Evolutionary conservation across 2,888 invertebrate species (phyloP).

Genomic region (Euphydryas editha): DNA sequence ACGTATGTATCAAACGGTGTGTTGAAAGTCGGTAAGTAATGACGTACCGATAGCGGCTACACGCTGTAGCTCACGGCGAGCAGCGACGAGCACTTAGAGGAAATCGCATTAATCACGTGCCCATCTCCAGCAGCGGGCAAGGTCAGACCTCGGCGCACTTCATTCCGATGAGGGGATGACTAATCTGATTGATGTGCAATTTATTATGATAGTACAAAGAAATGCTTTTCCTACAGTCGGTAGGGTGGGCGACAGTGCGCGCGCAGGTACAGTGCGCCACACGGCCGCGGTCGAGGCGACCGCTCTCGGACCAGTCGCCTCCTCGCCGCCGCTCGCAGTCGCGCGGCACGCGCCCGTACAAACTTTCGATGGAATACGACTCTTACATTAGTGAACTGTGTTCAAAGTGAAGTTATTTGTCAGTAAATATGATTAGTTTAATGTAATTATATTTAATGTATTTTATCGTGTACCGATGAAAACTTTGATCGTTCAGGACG

Average conservation of each 20-base stretch:
- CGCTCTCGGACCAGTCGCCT: neutral
- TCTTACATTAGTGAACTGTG: slow-evolving; percentile 13
- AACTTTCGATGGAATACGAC: slow-evolving; percentile 7
- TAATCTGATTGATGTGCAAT: slow-evolving; percentile 30
- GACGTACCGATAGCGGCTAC: neutral
- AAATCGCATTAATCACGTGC: slow-evolving; percentile 7
- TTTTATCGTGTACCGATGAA: neutral
- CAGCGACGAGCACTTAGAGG: slow-evolving; percentile 1
- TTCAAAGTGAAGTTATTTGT: neutral
- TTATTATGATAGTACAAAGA: slow-evolving; percentile 26
- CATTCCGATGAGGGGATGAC: slow-evolving; percentile 12
- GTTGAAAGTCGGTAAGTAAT: neutral
- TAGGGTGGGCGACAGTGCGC: slow-evolving; percentile 26
- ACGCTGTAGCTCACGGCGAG: slow-evolving; percentile 1
- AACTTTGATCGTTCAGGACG: neutral
- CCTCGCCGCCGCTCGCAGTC: neutral
- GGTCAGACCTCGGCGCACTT: slow-evolving; percentile 1
- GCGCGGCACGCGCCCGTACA: neutral
- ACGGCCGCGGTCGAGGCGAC: neutral
- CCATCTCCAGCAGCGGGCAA: slow-evolving; percentile 8
- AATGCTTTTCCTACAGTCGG: slow-evolving; percentile 6
- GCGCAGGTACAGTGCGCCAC: slow-evolving; percentile 19
- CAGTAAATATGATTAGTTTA: neutral
- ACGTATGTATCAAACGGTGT: neutral
- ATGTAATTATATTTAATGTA: neutral